phyloP scores from a whole-genome alignment of 1,140 invertebrate genomes.

The Apis dorsata region DNA sequence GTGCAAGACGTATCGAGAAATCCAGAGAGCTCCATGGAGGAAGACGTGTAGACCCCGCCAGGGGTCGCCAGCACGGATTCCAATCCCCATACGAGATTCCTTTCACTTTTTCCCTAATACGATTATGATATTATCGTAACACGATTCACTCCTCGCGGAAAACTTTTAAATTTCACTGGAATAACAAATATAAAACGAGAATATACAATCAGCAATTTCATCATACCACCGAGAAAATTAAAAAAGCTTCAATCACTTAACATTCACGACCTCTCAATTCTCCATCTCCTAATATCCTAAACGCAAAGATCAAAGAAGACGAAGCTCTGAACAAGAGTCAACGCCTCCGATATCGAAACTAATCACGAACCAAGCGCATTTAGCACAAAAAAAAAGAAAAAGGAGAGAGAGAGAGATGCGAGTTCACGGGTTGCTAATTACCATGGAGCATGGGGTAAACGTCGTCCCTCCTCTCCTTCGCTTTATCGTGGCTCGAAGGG shows the following conservation, averaged over 20 bases:
- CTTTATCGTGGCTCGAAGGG: neutral
- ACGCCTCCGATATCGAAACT: neutral
- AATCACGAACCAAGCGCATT: neutral
- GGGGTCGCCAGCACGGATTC: too few relatives aligned
- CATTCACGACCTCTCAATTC: neutral
- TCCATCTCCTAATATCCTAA: neutral
- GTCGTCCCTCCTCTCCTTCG: neutral
- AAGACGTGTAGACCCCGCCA: too few relatives aligned
- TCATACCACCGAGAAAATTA: neutral
- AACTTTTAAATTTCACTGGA: too few relatives aligned
- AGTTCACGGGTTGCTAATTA: slow-evolving; percentile 18
- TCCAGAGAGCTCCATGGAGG: too few relatives aligned
- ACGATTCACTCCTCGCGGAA: too few relatives aligned
- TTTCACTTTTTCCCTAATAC: too few relatives aligned
- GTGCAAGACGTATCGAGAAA: too few relatives aligned
- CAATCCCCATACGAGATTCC: too few relatives aligned
- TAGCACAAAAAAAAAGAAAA: neutral
- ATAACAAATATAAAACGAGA: too few relatives aligned
- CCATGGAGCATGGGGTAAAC: neutral
- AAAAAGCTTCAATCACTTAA: neutral
- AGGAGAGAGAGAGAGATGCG: neutral
- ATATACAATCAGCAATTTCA: too few relatives aligned
- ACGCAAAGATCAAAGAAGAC: neutral
- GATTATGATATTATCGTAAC: too few relatives aligned
- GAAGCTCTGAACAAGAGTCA: neutral